Base-by-base conservation (phyloP, 2,888 invertebrate genomes). In the Gandaritis pyraliata region DNA sequence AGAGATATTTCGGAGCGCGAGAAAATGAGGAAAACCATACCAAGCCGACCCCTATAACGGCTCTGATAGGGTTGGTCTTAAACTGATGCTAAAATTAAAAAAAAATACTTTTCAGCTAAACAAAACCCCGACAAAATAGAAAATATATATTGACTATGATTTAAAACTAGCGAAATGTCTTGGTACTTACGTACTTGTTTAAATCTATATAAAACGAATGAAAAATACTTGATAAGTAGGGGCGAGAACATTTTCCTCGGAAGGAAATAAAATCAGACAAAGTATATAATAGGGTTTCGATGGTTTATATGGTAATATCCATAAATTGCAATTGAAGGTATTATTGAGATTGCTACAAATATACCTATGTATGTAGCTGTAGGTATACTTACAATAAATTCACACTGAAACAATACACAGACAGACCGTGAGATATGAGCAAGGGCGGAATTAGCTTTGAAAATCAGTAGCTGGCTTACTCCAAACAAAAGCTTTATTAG, bases 1-100 rank as follows among this genome's bases (percentile, higher is more conserved):
- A 77, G 78, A 81, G 82, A 78, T 82, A 84, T 84, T 85, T 84
- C 79, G 82, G 79, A 71, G 75, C 64, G 81, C 57, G 47, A 70
- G 86, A 84, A 86, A 87, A 88, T 87, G 86, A 88, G 84, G 85
- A 87, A 87, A 87, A 87, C 84, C 87, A 85, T 86, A 85, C 82
- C 77, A 76, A 72, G 75, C 71, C 73, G 75, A 75, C 81, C 84
- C 83, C 77, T 73, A 75, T 76, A 73, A 23, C 54, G 72, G 69
- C 68, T 50, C 63, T 56, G 70, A 70, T 74, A 78, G 78, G 81
- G 82, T 74, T 80, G 73, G 18, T 51, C 38, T 18, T 30, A 61
- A 52, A 43, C 33, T 43, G 29, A 45, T 49, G 48, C 33, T 43
- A 43, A n/a, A 29, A 55, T 18, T 16, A 12, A 49, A 41, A 15